Evolutionary conservation across 2,113 vertebrate species (phyloP).

Genomic region (Ophthalmolycus amberensis): DNA sequence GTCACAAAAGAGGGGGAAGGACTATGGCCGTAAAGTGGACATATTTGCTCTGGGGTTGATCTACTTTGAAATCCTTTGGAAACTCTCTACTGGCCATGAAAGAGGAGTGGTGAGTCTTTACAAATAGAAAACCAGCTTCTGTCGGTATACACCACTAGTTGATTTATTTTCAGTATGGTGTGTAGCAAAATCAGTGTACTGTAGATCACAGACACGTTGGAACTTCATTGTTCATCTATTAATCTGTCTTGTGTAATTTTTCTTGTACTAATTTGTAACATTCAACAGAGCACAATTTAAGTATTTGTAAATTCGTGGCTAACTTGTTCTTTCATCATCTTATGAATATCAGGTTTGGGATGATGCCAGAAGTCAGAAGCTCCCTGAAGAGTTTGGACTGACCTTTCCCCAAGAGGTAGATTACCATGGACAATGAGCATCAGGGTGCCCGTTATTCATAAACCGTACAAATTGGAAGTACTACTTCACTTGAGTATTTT

Average conservation of each 20-base stretch:
- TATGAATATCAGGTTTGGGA: constrained; percentile 57
- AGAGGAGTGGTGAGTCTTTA: constrained; percentile 54
- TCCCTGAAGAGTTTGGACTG: constrained; percentile 57
- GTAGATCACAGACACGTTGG: too few relatives aligned
- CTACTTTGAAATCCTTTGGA: constrained; percentile 85
- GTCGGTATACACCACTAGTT: neutral
- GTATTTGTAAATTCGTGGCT: neutral
- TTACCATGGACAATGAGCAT: neutral
- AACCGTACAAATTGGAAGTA: neutral
- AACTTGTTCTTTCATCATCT: neutral
- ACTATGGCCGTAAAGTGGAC: constrained; percentile 87
- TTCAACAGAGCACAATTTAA: neutral
- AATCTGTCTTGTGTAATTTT: neutral
- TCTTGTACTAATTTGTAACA: neutral
- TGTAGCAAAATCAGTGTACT: neutral
- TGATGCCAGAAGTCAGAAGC: constrained; percentile 16
- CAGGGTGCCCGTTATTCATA: neutral
- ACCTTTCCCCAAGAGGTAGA: constrained; percentile 69
- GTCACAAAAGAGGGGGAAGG: neutral
- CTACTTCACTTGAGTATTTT: neutral
- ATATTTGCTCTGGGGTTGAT: constrained; percentile 90
- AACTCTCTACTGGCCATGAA: constrained; percentile 40
- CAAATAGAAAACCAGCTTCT: neutral
- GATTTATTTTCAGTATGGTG: neutral
- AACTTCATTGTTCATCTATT: neutral